Conservation (phyloP, 2,113 vertebrate species). For the Perognathus longimembris region DNA sequence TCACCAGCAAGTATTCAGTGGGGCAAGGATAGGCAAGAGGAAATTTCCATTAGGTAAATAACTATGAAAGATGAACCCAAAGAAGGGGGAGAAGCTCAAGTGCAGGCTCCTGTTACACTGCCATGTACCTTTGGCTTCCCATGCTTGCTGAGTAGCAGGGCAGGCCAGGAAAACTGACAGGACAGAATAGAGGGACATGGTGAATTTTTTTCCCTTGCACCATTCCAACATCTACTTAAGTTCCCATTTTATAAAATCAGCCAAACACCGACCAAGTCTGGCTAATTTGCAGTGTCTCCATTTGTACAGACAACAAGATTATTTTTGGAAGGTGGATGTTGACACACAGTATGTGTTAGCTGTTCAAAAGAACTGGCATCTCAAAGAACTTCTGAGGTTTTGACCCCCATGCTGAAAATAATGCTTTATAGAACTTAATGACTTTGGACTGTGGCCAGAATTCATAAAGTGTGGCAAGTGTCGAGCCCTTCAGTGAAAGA, state of each 20-base stretch:
- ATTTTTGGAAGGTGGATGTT: slow-evolving; percentile 45
- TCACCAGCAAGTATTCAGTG: slow-evolving; percentile 24
- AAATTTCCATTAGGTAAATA: slow-evolving; percentile 78
- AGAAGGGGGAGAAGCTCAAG: slow-evolving; percentile 56
- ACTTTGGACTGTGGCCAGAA: slow-evolving; percentile 38
- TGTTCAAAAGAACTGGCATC: neutral
- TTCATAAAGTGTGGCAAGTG: neutral
- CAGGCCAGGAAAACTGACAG: slow-evolving; percentile 48
- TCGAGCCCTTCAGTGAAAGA: neutral
- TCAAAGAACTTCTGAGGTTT: slow-evolving; percentile 50
- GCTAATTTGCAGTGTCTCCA: neutral
- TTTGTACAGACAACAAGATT: neutral
- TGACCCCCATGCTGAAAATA: slow-evolving; percentile 38
- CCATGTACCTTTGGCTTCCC: slow-evolving; percentile 44
- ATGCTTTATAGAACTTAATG: slow-evolving; percentile 40
- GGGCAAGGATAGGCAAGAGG: slow-evolving; percentile 56
- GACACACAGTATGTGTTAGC: neutral
- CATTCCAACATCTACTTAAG: slow-evolving; percentile 61
- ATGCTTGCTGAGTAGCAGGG: slow-evolving; percentile 7
- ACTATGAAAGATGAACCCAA: slow-evolving; percentile 63
- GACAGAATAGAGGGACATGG: slow-evolving; percentile 53
- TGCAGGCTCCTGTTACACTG: slow-evolving; percentile 53
- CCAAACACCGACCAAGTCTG: slow-evolving; percentile 20
- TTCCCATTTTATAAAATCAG: slow-evolving; percentile 65
- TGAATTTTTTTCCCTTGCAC: slow-evolving; percentile 41